phyloP scores from a whole-genome alignment of 2,113 vertebrate species.

The Nothocercus nigrocapillus region DNA sequence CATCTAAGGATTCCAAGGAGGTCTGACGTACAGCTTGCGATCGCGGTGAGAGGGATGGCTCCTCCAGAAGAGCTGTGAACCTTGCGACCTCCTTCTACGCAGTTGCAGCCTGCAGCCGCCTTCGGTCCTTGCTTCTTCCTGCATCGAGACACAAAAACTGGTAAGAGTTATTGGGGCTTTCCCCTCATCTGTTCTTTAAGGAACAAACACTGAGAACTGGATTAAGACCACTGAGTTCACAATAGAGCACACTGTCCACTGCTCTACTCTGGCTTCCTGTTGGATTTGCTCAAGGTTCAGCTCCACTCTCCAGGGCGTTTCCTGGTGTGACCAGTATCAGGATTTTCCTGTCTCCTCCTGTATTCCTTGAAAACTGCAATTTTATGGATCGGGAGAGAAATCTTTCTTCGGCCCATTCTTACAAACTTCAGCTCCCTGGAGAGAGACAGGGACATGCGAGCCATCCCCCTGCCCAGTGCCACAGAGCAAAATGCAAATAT shows the following conservation, averaged over 20 bases:
- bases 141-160: background rate
- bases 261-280: background rate
- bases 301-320: background rate
- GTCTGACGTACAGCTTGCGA: background rate
- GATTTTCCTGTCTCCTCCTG: background rate
- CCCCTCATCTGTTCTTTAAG: background rate
- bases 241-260: background rate
- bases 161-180: background rate
- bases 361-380: background rate
- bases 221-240: background rate
- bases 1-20: background rate
- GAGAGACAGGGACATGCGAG: background rate
- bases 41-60: background rate
- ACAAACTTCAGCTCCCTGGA: background rate
- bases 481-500: background rate
- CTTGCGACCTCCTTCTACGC: background rate
- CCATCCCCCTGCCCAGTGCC: background rate
- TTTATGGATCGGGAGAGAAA: background rate
- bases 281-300: background rate
- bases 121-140: background rate
- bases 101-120: background rate
- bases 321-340: background rate
- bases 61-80: background rate
- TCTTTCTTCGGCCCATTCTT: rapidly evolving
- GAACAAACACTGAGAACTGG: background rate